These are phyloP conservation scores for Rhyacichthys aspro DNA, from an alignment of 2,797 vertebrate genomes.

Conservation along the genomic window DNA sequence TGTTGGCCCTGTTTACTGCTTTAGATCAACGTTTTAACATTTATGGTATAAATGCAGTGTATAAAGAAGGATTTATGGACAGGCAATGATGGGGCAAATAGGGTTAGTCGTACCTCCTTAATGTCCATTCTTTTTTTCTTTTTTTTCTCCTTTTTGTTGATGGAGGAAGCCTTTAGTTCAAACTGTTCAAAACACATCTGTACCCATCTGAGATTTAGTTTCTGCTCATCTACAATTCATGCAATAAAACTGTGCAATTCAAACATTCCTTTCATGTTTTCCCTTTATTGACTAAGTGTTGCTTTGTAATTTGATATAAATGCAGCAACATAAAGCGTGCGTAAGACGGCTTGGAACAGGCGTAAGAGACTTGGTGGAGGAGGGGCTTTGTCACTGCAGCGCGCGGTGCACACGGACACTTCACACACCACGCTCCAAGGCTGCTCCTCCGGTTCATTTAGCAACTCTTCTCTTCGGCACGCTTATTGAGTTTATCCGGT, in stretches of 20 bases:
- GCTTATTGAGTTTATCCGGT: conserved; percentile 18
- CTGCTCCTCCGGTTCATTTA: neutral
- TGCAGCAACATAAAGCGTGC: too few relatives aligned
- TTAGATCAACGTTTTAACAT: conserved; percentile 38
- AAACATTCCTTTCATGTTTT: conserved; percentile 25
- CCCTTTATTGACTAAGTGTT: neutral
- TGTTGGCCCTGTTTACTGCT: conserved; percentile 64
- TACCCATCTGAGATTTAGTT: conserved; percentile 53
- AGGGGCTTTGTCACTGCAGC: conserved; percentile 37
- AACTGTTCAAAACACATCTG: conserved; percentile 55
- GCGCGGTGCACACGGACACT: conserved; percentile 23
- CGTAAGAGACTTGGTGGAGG: conserved; percentile 27
- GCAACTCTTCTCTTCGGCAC: neutral
- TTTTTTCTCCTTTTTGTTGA: conserved; percentile 36
- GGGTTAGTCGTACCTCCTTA: conserved; percentile 58
- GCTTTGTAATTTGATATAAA: neutral
- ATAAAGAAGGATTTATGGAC: conserved; percentile 53
- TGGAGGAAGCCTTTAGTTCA: conserved; percentile 51
- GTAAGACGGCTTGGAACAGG: neutral
- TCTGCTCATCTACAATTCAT: conserved; percentile 64
- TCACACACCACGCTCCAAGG: conserved; percentile 19
- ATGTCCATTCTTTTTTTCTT: conserved; percentile 59
- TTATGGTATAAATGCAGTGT: conserved; percentile 63
- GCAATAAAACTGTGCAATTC: conserved; percentile 82
- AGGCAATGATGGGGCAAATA: conserved; percentile 28